These are phyloP conservation scores for Brachyhypopomus occidentalis DNA, from an alignment of 2,113 vertebrate species.

Conservation along the genomic window DNA sequence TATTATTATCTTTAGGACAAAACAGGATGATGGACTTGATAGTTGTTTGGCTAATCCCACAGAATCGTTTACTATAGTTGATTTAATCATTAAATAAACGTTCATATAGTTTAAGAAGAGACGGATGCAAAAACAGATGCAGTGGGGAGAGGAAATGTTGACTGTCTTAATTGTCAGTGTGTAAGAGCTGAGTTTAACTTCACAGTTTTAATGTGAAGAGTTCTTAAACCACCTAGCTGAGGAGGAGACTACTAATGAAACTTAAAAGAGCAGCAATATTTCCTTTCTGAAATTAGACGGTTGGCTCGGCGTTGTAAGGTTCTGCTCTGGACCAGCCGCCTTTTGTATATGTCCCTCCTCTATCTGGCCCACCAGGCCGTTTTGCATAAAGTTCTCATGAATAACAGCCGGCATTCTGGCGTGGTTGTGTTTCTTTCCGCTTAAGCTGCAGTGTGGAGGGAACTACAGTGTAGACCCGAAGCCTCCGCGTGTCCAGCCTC, in stretches of 20 bases:
- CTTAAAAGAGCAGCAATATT: background rate
- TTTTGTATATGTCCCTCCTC: background rate
- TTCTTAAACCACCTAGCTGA: background rate
- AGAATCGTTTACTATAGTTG: too few relatives aligned
- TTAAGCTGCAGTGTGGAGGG: too few relatives aligned
- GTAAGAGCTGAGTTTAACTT: background rate
- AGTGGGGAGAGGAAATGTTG: background rate
- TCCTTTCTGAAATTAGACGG: background rate
- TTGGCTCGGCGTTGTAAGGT: background rate
- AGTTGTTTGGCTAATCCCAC: too few relatives aligned
- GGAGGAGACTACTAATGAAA: background rate
- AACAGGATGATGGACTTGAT: too few relatives aligned
- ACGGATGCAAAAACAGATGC: too few relatives aligned
- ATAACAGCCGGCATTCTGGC: background rate
- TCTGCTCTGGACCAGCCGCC: background rate
- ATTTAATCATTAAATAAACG: too few relatives aligned
- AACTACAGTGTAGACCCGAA: too few relatives aligned
- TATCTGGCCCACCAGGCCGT: background rate
- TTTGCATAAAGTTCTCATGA: constrained; percentile 7
- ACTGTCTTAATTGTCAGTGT: background rate
- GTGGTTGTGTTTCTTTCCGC: background rate
- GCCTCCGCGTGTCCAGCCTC: too few relatives aligned
- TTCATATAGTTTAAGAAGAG: too few relatives aligned
- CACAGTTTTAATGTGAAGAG: constrained; percentile 13
- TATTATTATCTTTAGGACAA: background rate